Evolutionary conservation across 1,140 invertebrate species (phyloP), one percentile per base, ranked within the genome.

Genomic region (Drosophila albomicans): DNA sequence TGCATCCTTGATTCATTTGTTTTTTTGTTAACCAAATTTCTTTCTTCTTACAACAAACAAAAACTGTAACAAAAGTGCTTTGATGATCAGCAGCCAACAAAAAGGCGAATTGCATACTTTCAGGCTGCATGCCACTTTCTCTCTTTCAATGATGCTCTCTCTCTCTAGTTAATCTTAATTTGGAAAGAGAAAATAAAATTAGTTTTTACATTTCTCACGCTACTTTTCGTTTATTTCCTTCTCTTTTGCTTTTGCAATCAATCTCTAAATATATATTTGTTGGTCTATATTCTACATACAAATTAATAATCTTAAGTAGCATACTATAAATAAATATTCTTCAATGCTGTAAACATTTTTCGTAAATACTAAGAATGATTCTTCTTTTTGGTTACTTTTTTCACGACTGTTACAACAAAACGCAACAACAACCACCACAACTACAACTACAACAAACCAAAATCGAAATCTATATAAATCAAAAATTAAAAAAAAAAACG

Each of bases 311-410:
- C 20, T 67, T 73, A 77, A 62, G 71, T 67, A 80, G 64, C 59
- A 67, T 79, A 72, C 54, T 51, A 70, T 69, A 67, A 49, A 54
- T 38, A 32, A 10, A 38, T 79, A 71, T 82, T 66, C 67, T 63
- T 79, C 57, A 67, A 85, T 74, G 81, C 81, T 82, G 75, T 85
- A 58, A 68, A 71, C 66, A 89, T 73, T 78, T 75, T 76, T 70
- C 69, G 77, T 88, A 88, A 75, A 64, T 85, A 89, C 78, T 88
- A 84, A 82, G 79, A 75, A 86, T 67, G 62, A 61, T 49, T 63
- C 66, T 87, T 78, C 67, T 74, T 67, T 85, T 89, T 90, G 56
- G 82, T 81, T 89, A 81, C 52, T 79, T 62, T 66, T 89, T 79
- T 89, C 86, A 89, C 81, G 68, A 88, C 78, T 72, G 67, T 85